Evolutionary conservation across 2,113 vertebrate genomes (phyloP), one percentile per base, ranked within the genome.

Genomic region (Oenanthe melanoleuca): DNA sequence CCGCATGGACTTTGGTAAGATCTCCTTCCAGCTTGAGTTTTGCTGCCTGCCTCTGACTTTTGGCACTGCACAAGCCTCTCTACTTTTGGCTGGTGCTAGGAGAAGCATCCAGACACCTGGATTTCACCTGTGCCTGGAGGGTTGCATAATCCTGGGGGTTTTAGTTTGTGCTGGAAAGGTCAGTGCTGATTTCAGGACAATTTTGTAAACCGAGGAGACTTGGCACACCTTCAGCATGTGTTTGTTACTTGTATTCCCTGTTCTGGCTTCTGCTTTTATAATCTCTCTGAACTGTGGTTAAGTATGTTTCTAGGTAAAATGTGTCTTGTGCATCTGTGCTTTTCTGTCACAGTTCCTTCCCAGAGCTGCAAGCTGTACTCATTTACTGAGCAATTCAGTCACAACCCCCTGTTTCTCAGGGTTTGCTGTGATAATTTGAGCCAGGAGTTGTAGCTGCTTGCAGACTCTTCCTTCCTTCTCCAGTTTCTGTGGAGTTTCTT

Each of bases 1-100:
- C 65, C 98, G 99, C 42, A 99, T 99, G 97, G 98, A 98, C 94
- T 99, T 99, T 3, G 98, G 99, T 99, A 96, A 98, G 91, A 82
- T 53, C 9, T 13, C 38, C 40, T 26, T 74, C 78, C 72, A 57
- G 1, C 19, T 19, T 16, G 14, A 21, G 22, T 47, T 84, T 52
- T 90, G 40, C 80, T 92, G 22, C 9, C 18, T 45, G 8, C 28
- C 59, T 34, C 21, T 80, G 8, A 28, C 18, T 45, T 23, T 4
- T 64, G 44, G 28, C 38, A 18, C 21, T 75, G n/a, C 40, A 65
- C 12, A 31, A 60, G 44, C 61, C 61, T 72, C 26, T 50, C 2
- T 73, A 0, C 12, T 65, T 79, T 17, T 91, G 85, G 61, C n/a
- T 78, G 49, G 9, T 64, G 55, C 45, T 69, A 10, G 29, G 37